A percentile compares a stretch with the other conserved stretches of the same genome.
Conservation (phyloP, 2,113 vertebrate genomes). For the Stegostoma tigrinum region DNA sequence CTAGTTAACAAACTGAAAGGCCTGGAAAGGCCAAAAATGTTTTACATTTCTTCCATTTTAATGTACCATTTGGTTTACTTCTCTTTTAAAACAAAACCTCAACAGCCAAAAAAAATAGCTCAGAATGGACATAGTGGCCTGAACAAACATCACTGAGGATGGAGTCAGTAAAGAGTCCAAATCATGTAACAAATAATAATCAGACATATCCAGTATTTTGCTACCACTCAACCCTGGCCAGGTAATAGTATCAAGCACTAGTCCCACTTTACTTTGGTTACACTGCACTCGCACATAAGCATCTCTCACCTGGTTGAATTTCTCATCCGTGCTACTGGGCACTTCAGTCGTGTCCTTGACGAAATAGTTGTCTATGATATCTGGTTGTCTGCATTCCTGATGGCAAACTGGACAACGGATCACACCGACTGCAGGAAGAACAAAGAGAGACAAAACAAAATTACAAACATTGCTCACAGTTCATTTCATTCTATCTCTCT, state of each 20-base stretch:
- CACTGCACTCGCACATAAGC: too few species aligned
- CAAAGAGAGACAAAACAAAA: neutral
- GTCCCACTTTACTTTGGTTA: too few species aligned
- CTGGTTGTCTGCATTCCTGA: slow-evolving; percentile 91
- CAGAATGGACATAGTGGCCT: neutral
- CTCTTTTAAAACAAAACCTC: neutral
- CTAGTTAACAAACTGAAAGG: neutral
- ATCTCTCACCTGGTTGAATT: slow-evolving; percentile 82
- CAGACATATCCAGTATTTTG: neutral
- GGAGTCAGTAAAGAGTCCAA: neutral
- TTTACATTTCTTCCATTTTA: neutral
- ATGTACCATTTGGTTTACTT: neutral
- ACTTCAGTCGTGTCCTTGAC: slow-evolving; percentile 94
- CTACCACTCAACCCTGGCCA: neutral
- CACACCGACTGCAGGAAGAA: slow-evolving; percentile 63
- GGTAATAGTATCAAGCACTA: neutral
- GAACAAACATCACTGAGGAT: too few species aligned
- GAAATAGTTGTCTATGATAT: slow-evolving; percentile 96
- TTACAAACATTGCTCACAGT: neutral
- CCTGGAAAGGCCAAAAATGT: neutral
- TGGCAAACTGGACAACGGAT: slow-evolving; percentile 89
- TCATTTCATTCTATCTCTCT: neutral
- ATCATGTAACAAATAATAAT: neutral
- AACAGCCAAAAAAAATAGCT: neutral
- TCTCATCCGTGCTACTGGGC: slow-evolving; percentile 96